A percentile compares a stretch with the other conserved stretches of the same genome.
phyloP scores from a whole-genome alignment of 2,113 vertebrate species.

The Hypocryptadius cinnamomeus region DNA sequence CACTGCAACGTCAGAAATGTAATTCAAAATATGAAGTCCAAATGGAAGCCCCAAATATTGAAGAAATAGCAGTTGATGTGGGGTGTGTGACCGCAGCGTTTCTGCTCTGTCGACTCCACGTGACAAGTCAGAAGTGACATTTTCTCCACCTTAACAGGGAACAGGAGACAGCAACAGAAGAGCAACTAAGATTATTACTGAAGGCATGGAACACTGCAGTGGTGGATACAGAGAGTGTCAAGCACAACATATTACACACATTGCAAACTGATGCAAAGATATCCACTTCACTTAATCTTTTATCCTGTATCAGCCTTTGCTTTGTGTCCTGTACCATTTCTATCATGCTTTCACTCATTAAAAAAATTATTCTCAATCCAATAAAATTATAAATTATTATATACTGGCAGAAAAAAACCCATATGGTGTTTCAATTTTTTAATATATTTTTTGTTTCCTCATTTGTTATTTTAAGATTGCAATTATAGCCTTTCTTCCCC shows the following conservation, averaged over 20 bases:
- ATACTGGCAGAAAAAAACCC: neutral
- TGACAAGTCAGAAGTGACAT: neutral
- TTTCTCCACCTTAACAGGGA: neutral
- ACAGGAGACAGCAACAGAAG: neutral
- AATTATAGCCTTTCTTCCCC: neutral
- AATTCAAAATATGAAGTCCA: neutral
- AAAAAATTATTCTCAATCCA: neutral
- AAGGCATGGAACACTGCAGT: neutral
- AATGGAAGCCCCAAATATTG: neutral
- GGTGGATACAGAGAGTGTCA: neutral
- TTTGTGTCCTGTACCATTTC: neutral
- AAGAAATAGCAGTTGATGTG: neutral
- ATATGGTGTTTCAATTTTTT: neutral
- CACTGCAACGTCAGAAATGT: neutral
- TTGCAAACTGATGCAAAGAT: neutral
- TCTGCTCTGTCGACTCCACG: neutral
- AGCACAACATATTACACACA: neutral
- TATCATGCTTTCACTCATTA: neutral
- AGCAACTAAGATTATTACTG: neutral
- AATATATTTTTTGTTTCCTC: neutral
- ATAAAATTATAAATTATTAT: neutral
- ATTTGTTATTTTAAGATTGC: neutral
- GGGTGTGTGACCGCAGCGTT: neutral
- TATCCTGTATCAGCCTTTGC: neutral
- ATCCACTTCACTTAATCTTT: neutral